Conservation (phyloP, 2,113 vertebrate genomes). For the Phoxinus phoxinus region DNA sequence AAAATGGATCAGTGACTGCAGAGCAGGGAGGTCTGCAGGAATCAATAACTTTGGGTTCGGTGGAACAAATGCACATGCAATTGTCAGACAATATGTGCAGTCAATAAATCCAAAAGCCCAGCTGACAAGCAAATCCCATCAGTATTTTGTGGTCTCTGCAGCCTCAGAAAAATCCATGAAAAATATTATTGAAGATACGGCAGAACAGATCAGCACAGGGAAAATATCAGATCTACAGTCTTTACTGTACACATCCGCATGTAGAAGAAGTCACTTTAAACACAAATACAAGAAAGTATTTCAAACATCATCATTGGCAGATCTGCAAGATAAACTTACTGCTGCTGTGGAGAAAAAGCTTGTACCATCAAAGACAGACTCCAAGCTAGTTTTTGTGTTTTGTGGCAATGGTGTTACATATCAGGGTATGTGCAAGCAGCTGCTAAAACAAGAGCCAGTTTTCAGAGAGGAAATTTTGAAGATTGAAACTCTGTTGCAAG, state of each 20-base stretch:
- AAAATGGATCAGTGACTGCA: conserved; percentile 73
- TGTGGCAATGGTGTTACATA: conserved; percentile 82
- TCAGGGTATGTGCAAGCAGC: conserved; percentile 78
- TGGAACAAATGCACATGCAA: conserved; percentile 83
- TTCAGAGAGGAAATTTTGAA: conserved; percentile 81
- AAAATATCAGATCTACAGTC: conserved; percentile 68
- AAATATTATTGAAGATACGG: conserved; percentile 72
- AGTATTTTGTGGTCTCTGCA: conserved; percentile 81
- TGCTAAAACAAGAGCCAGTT: conserved; percentile 77
- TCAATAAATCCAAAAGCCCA: conserved; percentile 8
- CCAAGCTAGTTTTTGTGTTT: conserved; percentile 84
- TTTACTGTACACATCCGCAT: conserved; percentile 83
- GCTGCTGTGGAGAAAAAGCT: conserved; percentile 38
- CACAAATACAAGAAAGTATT: conserved; percentile 80
- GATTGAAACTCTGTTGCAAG: conserved; percentile 69
- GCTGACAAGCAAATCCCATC: conserved; percentile 59
- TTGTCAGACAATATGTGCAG: conserved; percentile 76
- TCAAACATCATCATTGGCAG: conserved; percentile 71
- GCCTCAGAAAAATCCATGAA: conserved; percentile 77
- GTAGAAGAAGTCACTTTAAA: conserved; percentile 81
- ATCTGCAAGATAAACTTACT: conserved; percentile 77
- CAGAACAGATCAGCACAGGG: conserved; percentile 67
- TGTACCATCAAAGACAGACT: conserved; percentile 51
- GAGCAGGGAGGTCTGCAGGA: conserved; percentile 76
- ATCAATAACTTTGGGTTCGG: conserved; percentile 88